phyloP scores from a whole-genome alignment of 2,113 vertebrate genomes.

The Sander lucioperca region DNA sequence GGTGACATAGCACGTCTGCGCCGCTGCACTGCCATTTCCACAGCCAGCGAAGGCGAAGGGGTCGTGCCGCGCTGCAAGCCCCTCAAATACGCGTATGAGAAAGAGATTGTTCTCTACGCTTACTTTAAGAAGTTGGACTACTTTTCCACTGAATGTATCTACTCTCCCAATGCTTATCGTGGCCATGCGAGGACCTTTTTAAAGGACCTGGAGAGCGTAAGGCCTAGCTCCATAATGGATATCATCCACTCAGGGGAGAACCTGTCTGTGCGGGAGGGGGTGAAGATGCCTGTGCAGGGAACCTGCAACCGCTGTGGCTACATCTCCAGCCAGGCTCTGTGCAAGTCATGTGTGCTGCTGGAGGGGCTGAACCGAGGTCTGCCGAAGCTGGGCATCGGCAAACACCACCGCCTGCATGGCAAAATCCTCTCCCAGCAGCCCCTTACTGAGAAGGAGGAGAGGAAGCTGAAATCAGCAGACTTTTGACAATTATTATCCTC shows the following conservation, averaged over 20 bases:
- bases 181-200: conserved; percentile 89
- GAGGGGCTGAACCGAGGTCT: conserved; percentile 90
- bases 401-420: conserved; percentile 86
- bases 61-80: conserved; percentile 91
- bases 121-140: conserved; percentile 93
- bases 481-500: conserved; percentile 61
- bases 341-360: conserved; percentile 90
- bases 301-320: conserved; percentile 89
- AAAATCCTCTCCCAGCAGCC: conserved; percentile 84
- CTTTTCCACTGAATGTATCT: conserved; percentile 92
- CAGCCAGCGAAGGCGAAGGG: conserved; percentile 84
- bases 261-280: conserved; percentile 85
- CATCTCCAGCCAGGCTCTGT: conserved; percentile 90
- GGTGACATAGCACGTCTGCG: conserved; percentile 89
- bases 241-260: conserved; percentile 91
- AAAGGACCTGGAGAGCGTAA: conserved; percentile 88
- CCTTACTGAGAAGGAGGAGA: conserved; percentile 79
- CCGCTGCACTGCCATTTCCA: conserved; percentile 86
- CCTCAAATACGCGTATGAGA: conserved; percentile 92
- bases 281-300: conserved; percentile 88
- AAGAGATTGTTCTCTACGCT: conserved; percentile 95
- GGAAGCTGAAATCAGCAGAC: conserved; percentile 79
- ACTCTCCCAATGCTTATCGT: conserved; percentile 91
- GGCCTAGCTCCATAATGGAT: conserved; percentile 90
- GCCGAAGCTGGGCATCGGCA: conserved; percentile 89